A percentile compares a stretch with the other conserved stretches of the same genome.
Conservation (phyloP, 2,888 invertebrate species). For the Drosophila anceps region DNA sequence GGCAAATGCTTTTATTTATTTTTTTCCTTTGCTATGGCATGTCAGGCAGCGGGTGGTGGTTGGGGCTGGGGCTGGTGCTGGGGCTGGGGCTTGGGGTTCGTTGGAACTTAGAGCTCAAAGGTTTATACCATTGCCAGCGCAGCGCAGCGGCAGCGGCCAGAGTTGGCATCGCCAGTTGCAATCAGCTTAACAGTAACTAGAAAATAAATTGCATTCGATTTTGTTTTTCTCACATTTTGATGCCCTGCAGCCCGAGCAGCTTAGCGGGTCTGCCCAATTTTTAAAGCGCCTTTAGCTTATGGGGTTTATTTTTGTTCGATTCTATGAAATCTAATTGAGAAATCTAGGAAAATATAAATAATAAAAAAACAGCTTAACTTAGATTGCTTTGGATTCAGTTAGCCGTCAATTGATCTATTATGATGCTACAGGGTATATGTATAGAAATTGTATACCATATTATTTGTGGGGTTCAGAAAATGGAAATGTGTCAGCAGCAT, state of each 20-base stretch:
- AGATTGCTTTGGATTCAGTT: neutral
- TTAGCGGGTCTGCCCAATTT: neutral
- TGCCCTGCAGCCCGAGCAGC: constrained; percentile 17
- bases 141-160: constrained; percentile 27
- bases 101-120: constrained; percentile 67
- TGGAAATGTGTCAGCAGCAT: neutral
- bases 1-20: constrained; percentile 54
- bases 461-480: neutral
- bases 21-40: constrained; percentile 30
- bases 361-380: neutral
- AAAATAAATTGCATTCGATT: constrained; percentile 82
- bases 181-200: constrained; percentile 82
- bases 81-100: neutral
- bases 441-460: neutral
- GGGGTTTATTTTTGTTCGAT: neutral
- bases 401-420: neutral
- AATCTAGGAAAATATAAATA: neutral
- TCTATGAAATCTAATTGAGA: neutral
- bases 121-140: constrained; percentile 54
- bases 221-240: constrained; percentile 55
- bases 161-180: constrained; percentile 60
- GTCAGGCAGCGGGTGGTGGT: neutral
- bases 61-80: neutral
- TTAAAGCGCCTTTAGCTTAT: neutral
- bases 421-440: neutral